Percentiles rank a stretch among this genome's conserved stretches.
These are phyloP conservation scores for Meriones unguiculatus DNA, from an alignment of 2,113 vertebrate species.

Conservation along the genomic window DNA sequence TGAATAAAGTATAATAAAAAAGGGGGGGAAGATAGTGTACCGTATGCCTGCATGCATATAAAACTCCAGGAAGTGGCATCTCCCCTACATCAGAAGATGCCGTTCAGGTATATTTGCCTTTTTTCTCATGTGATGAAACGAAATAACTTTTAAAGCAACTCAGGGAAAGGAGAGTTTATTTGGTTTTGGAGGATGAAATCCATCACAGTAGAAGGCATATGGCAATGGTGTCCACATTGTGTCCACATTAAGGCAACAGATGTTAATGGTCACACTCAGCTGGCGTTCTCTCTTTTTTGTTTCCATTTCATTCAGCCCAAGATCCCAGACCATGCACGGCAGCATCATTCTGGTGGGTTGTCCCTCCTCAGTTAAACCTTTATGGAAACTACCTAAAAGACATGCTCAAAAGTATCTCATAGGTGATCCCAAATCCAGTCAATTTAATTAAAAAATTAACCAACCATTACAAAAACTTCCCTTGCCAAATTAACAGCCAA, in stretches of 20 bases:
- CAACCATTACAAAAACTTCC: not conserved
- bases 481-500: not conserved
- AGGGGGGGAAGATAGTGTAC: not conserved
- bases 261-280: not conserved
- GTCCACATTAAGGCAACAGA: not conserved
- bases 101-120: not conserved
- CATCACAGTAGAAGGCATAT: not conserved
- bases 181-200: too few relatives aligned
- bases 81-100: not conserved
- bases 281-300: not conserved
- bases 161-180: not conserved
- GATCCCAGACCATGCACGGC: not conserved
- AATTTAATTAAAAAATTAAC: not conserved
- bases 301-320: not conserved
- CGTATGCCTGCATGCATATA: not conserved
- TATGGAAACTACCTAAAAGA: not conserved
- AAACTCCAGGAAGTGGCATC: not conserved
- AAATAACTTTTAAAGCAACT: not conserved
- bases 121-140: not conserved
- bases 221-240: not conserved
- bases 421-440: not conserved
- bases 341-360: not conserved
- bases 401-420: not conserved
- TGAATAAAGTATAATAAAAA: too few relatives aligned
- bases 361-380: not conserved